Evolutionary conservation across 2,888 invertebrate genomes (phyloP), one percentile per base, ranked within the genome.

Genomic region (Platycheirus rosarum): DNA sequence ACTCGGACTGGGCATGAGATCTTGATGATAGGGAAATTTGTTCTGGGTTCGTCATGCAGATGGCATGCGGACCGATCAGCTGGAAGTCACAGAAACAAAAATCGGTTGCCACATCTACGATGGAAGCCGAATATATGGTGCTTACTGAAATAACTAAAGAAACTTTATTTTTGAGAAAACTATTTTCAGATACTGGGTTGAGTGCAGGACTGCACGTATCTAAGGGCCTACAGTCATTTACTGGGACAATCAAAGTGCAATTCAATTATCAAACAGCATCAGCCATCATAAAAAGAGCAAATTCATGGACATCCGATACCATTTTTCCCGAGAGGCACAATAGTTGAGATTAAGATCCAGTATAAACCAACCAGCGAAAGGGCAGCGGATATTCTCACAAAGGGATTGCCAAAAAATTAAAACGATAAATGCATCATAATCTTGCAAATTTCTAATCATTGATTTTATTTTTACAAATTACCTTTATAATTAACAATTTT

Each of bases 1-100:
- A 77, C 23, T 65, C 70, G 8, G 66, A 77, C 42, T 70, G 70
- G 70, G 65, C 63, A 32, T 51, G 53, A 16, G 65, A 70, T 32
- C n/a, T 48, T 8, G 62, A 77, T n/a, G 57, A 60, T 0, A 20
- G 77, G 16, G 62, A 46, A 46, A 69, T 69, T 2, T 76, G 55
- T 55, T 63, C 76, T 1, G 76, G 69, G 6, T 55, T 55, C 35
- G 48, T 76, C 2, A 23, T 70, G 1, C 40, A 49, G 32, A 44
- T 77, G 26, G 46, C 63, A 13, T 16, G 49, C 5, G 55, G 69
- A 20, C 63, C 69, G 8, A 49, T 76, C 23, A 37, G 55, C 18
- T 76, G 63, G 69, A 69, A 60, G 18, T 23, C 63, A 1, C 37
- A 29, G 5, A 69, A 55, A 14, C 69, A 63, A 55, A 55, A 69